Percentiles rank a stretch among this genome's conserved stretches.
Evolutionary conservation across 2,797 vertebrate genomes (phyloP).

Genomic region (Danio aesculapii): DNA sequence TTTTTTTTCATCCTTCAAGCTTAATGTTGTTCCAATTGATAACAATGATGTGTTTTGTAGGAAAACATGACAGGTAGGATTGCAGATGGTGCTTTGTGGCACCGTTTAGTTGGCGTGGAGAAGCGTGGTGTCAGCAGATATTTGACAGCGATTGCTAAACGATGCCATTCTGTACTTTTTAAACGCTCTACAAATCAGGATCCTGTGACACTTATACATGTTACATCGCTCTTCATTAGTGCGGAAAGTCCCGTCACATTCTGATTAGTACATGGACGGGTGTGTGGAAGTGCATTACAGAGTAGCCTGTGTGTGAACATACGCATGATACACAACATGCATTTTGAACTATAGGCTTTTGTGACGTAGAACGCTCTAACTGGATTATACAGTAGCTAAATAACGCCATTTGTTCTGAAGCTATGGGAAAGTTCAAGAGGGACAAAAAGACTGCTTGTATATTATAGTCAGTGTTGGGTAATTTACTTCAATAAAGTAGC

Average conservation of each 20-base stretch:
- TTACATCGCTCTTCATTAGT: slow-evolving; percentile 61
- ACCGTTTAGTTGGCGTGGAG: slow-evolving; percentile 43
- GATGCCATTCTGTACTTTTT: slow-evolving; percentile 65
- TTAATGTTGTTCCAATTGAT: slow-evolving; percentile 54
- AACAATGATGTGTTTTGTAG: slow-evolving; percentile 57
- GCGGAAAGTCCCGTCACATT: slow-evolving; percentile 74
- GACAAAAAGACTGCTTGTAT: neutral
- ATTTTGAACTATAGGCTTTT: neutral
- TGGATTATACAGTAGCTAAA: slow-evolving; percentile 21
- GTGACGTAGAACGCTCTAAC: neutral
- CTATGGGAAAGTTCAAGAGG: neutral
- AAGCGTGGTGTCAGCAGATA: slow-evolving; percentile 41
- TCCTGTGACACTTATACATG: slow-evolving; percentile 76
- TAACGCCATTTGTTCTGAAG: neutral
- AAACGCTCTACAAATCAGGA: slow-evolving; percentile 70
- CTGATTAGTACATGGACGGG: slow-evolving; percentile 10
- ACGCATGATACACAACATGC: slow-evolving; percentile 2
- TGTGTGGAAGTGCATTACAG: slow-evolving; percentile 11
- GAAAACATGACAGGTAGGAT: slow-evolving; percentile 35
- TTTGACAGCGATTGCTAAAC: slow-evolving; percentile 38
- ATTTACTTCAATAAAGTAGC: too few species aligned
- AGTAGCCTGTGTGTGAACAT: slow-evolving; percentile 7
- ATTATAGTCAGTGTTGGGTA: neutral
- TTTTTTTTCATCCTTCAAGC: slow-evolving; percentile 41
- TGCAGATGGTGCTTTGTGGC: slow-evolving; percentile 33